Evolutionary conservation across 1,140 invertebrate species (phyloP).

Genomic region (Formica selysi): DNA sequence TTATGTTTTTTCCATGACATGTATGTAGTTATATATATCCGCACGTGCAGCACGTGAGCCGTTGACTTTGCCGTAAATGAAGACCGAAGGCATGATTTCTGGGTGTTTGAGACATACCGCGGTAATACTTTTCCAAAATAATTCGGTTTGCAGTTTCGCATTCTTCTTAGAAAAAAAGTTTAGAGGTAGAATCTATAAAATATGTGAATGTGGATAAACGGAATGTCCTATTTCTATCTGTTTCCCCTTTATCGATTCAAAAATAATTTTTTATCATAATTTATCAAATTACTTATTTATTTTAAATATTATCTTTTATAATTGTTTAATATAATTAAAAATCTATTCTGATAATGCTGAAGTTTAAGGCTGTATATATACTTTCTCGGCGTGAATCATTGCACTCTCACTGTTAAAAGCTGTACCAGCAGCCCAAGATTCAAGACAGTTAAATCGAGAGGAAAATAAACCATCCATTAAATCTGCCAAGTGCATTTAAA

Average conservation of each 20-base stretch:
- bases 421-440: slow-evolving; percentile 3
- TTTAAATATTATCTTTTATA: neutral
- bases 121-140: neutral
- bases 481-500: slow-evolving; percentile 41
- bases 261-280: slow-evolving; percentile 1
- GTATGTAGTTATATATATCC: slow-evolving; percentile 19
- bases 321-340: no score
- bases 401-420: slow-evolving; percentile 40
- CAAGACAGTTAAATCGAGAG: slow-evolving; percentile 25
- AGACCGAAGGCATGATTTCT: slow-evolving; percentile 27
- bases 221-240: neutral
- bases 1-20: slow-evolving; percentile 56
- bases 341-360: neutral
- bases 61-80: slow-evolving; percentile 36
- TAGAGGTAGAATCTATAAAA: slow-evolving; percentile 24
- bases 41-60: slow-evolving; percentile 55
- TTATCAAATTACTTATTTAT: neutral
- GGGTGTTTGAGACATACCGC: neutral
- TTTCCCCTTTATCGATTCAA: slow-evolving; percentile 4
- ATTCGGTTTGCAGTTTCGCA: neutral
- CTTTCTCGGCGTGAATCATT: slow-evolving; percentile 34
- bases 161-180: neutral
- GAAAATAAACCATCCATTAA: slow-evolving; percentile 55
- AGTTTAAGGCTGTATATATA: neutral
- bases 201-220: neutral